Percentiles rank a stretch among this genome's conserved stretches.
These are phyloP conservation scores for Malthinus seriepunctatus DNA, from an alignment of 2,888 invertebrate species.

Conservation along the genomic window DNA sequence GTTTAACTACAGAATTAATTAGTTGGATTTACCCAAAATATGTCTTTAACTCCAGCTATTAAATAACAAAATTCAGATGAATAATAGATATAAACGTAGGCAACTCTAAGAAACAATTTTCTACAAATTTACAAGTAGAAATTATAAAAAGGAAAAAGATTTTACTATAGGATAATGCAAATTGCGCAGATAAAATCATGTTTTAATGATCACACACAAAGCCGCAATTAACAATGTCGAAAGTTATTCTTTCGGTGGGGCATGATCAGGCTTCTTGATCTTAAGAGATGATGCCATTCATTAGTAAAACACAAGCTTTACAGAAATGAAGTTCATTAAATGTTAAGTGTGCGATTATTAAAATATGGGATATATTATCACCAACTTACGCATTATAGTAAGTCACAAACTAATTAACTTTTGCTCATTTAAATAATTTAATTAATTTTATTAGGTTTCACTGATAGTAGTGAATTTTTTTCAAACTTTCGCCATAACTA, in stretches of 20 bases:
- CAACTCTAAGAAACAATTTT: background rate
- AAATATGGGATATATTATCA: slow-evolving; percentile 16
- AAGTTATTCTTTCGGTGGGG: slow-evolving; percentile 29
- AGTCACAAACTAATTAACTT: background rate
- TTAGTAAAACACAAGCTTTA: slow-evolving; percentile 16
- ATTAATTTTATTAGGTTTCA: slow-evolving; percentile 19
- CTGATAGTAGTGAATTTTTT: slow-evolving; percentile 10
- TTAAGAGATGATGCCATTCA: slow-evolving; percentile 13
- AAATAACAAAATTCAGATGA: background rate
- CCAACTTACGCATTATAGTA: slow-evolving; percentile 3
- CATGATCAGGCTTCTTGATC: slow-evolving; percentile 7
- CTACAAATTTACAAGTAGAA: background rate
- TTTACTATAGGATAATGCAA: slow-evolving; percentile 20
- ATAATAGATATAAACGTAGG: background rate
- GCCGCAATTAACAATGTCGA: slow-evolving; percentile 34
- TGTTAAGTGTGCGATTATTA: slow-evolving; percentile 2
- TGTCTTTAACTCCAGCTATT: background rate
- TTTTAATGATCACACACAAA: slow-evolving; percentile 31
- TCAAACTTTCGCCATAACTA: slow-evolving; percentile 20
- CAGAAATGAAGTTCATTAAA: slow-evolving; percentile 10
- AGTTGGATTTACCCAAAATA: slow-evolving; percentile 3
- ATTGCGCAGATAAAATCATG: slow-evolving; percentile 32
- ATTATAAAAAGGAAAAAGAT: slow-evolving; percentile 16
- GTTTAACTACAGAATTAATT: background rate
- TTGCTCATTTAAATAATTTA: background rate